These are phyloP conservation scores for Mobula hypostoma DNA, from an alignment of 2,113 vertebrate genomes.

Conservation along the genomic window DNA sequence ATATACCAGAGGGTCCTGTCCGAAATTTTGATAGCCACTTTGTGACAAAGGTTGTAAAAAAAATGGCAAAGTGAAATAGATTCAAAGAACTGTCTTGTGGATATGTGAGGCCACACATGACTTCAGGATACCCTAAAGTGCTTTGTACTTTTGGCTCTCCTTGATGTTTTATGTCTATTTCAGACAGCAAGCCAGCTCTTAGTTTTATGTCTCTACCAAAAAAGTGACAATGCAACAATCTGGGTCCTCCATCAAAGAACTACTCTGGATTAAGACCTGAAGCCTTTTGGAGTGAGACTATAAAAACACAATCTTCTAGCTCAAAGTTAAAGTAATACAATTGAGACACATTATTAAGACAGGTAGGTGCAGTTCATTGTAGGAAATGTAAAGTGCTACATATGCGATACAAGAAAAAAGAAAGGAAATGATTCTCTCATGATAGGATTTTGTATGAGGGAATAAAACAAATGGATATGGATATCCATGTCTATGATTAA, in stretches of 20 bases:
- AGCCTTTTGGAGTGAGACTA: not conserved
- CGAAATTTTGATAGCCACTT: not conserved
- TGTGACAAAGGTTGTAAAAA: not conserved
- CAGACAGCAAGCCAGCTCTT: not conserved
- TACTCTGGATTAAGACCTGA: not conserved
- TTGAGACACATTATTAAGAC: not conserved
- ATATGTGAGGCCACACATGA: not conserved
- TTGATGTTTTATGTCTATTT: not conserved
- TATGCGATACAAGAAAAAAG: too few relatives aligned
- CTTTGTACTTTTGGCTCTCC: not conserved
- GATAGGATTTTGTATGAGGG: too few relatives aligned
- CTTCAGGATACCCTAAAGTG: not conserved
- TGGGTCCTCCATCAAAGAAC: not conserved
- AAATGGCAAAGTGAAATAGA: not conserved
- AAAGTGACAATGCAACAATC: not conserved
- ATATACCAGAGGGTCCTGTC: not conserved
- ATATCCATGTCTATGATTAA: not conserved
- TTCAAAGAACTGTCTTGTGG: not conserved
- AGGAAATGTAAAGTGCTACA: not conserved
- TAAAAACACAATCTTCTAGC: not conserved
- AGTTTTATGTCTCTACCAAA: not conserved
- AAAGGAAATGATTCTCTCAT: too few relatives aligned
- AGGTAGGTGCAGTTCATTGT: not conserved
- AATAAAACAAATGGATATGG: not conserved
- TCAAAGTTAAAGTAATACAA: not conserved